Conservation (phyloP, 2,888 invertebrate species). For the Phoenoteleia sp. region DNA sequence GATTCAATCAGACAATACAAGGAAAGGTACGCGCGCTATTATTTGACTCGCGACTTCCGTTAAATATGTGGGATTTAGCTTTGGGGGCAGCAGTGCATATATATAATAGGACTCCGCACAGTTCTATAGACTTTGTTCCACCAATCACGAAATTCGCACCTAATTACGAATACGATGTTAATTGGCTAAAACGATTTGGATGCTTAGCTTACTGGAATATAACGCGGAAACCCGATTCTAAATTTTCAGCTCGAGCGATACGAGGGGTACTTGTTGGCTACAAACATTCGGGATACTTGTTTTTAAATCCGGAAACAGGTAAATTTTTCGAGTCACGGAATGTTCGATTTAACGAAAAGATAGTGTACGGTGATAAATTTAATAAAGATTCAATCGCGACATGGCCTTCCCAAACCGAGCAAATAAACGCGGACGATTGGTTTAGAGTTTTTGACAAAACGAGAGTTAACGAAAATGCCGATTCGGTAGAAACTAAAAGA, state of each 20-base stretch:
- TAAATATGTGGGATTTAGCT: not conserved
- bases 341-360: conserved; percentile 74
- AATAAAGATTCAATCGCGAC: conserved; percentile 24
- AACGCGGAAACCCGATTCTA: conserved; percentile 24
- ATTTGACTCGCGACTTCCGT: not conserved
- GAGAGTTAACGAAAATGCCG: not conserved
- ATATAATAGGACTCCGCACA: not conserved
- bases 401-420: not conserved
- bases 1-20: not conserved
- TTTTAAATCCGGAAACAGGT: conserved; percentile 48
- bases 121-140: not conserved
- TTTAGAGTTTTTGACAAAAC: not conserved
- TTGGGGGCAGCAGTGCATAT: not conserved
- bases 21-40: not conserved
- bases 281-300: conserved; percentile 24
- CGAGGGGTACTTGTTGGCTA: conserved; percentile 59
- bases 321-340: conserved; percentile 60
- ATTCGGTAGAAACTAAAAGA: not conserved
- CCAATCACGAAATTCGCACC: conserved; percentile 32
- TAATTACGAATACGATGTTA: conserved; percentile 26
- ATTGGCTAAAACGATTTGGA: conserved; percentile 48
- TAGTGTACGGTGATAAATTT: conserved; percentile 70
- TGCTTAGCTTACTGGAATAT: conserved; percentile 48
- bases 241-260: conserved; percentile 33
- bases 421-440: not conserved